Evolutionary conservation across 2,113 vertebrate species (phyloP).

Genomic region (Patagioenas fasciata): DNA sequence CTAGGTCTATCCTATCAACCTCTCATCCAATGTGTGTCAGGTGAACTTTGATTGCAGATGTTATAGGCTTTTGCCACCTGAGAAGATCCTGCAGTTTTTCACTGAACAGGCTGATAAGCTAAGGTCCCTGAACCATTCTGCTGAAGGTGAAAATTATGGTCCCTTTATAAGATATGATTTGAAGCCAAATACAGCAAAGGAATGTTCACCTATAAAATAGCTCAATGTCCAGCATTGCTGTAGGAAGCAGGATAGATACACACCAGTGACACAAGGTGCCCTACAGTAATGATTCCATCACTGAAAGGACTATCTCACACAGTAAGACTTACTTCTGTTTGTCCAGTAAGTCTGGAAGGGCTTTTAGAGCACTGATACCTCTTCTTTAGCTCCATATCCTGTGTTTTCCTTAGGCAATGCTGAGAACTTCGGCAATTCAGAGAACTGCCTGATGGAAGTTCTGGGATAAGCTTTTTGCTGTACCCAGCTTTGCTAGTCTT

Average conservation of each 20-base stretch:
- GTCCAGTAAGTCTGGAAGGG: not conserved
- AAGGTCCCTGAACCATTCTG: not conserved
- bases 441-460: not conserved
- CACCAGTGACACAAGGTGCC: not conserved
- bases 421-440: not conserved
- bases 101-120: not conserved
- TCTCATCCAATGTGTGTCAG: not conserved
- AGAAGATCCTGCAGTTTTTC: not conserved
- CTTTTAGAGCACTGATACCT: not conserved
- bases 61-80: not conserved
- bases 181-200: not conserved
- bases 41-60: not conserved
- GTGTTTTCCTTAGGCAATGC: not conserved
- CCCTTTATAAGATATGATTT: not conserved
- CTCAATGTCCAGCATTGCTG: not conserved
- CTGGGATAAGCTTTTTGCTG: not conserved
- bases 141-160: not conserved
- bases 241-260: not conserved
- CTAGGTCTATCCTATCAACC: not conserved
- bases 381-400: not conserved
- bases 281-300: not conserved
- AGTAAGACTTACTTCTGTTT: not conserved
- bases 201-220: not conserved
- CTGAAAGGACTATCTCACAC: not conserved
- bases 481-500: not conserved